phyloP scores from a whole-genome alignment of 2,113 vertebrate genomes.

The Myiozetetes cayanensis region DNA sequence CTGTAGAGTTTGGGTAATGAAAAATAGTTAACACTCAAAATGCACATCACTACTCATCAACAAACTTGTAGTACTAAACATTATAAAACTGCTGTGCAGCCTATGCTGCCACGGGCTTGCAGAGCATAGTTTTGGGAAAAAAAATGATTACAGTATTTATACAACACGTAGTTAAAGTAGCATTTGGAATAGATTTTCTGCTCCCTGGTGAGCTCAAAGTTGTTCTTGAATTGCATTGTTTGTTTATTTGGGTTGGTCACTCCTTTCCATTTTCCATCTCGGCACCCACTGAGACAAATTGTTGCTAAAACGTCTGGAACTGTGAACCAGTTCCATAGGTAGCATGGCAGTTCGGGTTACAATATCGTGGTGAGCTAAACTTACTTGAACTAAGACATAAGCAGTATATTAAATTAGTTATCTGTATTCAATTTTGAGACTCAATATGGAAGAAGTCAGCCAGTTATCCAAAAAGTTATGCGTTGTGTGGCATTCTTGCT shows the following conservation, averaged over 20 bases:
- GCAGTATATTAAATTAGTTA: not conserved
- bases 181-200: conserved; percentile 32
- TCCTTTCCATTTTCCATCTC: conserved; percentile 5
- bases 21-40: not conserved
- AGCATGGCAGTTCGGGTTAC: not conserved
- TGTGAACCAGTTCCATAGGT: not conserved
- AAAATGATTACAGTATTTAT: not conserved
- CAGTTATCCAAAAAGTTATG: not conserved
- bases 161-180: not conserved
- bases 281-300: not conserved
- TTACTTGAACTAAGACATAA: not conserved
- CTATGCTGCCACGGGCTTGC: not conserved
- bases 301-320: not conserved
- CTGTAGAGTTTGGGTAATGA: not conserved
- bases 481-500: not conserved
- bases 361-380: not conserved
- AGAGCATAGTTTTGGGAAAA: not conserved
- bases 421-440: not conserved
- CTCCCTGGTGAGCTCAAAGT: not conserved
- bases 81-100: not conserved
- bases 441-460: not conserved
- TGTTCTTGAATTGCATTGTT: not conserved
- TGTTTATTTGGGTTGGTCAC: conserved; percentile 7
- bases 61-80: not conserved
- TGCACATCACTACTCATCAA: not conserved